These are phyloP conservation scores for Antigone vipio DNA, from an alignment of 2,113 vertebrate species.

Conservation along the genomic window DNA sequence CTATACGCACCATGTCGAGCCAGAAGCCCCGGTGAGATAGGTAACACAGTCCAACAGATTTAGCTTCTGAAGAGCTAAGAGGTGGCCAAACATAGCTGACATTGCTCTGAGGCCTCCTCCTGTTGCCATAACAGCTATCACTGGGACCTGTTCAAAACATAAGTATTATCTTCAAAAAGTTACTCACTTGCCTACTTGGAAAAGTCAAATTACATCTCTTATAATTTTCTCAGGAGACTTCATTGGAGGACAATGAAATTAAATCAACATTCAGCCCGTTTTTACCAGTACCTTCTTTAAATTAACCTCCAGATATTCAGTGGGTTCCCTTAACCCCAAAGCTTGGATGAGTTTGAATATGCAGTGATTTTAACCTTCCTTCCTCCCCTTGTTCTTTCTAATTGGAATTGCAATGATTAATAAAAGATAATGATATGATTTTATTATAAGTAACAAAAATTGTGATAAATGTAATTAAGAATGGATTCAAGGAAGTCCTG, in stretches of 20 bases:
- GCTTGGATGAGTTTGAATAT: neutral
- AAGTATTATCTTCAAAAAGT: constrained; percentile 24
- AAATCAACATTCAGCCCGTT: neutral
- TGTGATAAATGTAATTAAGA: neutral
- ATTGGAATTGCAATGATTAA: neutral
- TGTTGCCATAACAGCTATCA: constrained; percentile 83
- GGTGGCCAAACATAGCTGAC: constrained; percentile 80
- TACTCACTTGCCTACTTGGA: neutral
- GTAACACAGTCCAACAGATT: constrained; percentile 80
- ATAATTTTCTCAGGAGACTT: neutral
- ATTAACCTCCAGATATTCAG: neutral
- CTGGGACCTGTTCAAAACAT: constrained; percentile 78
- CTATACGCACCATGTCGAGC: constrained; percentile 84
- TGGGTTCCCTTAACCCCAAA: neutral
- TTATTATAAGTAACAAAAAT: neutral
- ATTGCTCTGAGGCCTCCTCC: constrained; percentile 86
- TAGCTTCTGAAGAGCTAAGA: constrained; percentile 80
- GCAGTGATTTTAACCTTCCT: neutral
- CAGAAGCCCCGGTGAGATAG: constrained; percentile 84
- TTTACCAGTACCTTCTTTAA: neutral
- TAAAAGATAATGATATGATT: neutral
- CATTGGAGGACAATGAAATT: neutral
- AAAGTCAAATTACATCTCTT: neutral
- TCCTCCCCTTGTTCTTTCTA: neutral
- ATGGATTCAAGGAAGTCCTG: neutral